phyloP scores from a whole-genome alignment of 2,113 vertebrate species.

The Siniperca chuatsi region DNA sequence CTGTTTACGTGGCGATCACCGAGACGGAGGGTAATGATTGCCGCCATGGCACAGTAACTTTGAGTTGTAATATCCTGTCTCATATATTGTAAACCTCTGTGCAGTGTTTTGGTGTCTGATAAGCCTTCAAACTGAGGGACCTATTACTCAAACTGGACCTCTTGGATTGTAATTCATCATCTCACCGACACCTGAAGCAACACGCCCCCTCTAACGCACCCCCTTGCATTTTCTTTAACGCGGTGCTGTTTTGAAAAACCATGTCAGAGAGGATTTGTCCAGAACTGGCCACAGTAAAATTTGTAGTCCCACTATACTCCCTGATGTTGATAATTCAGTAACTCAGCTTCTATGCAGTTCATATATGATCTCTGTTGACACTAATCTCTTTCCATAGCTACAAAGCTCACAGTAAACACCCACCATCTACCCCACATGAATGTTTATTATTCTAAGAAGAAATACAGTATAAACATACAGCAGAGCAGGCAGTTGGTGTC shows the following conservation, averaged over 20 bases:
- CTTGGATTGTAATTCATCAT: neutral
- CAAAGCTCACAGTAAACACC: constrained; percentile 43
- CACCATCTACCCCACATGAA: constrained; percentile 54
- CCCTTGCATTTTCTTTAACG: neutral
- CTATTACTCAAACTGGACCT: neutral
- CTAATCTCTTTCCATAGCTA: constrained; percentile 38
- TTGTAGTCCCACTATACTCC: neutral
- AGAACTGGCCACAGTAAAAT: neutral
- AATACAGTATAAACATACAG: constrained; percentile 68
- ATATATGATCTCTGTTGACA: constrained; percentile 54
- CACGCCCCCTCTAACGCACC: neutral
- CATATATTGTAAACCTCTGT: neutral
- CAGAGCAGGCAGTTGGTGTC: constrained; percentile 65
- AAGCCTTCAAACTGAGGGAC: neutral
- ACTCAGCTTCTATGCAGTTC: neutral
- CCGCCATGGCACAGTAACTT: neutral
- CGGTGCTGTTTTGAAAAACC: neutral
- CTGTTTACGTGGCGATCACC: neutral
- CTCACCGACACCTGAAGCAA: neutral
- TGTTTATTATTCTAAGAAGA: constrained; percentile 71
- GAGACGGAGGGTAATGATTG: neutral
- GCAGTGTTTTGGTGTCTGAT: neutral
- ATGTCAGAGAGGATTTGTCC: neutral
- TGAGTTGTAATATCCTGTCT: neutral
- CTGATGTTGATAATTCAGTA: constrained; percentile 21